Evolutionary conservation across 1,140 invertebrate species (phyloP), one percentile per base, ranked within the genome.

Genomic region (Conus ventricosus): DNA sequence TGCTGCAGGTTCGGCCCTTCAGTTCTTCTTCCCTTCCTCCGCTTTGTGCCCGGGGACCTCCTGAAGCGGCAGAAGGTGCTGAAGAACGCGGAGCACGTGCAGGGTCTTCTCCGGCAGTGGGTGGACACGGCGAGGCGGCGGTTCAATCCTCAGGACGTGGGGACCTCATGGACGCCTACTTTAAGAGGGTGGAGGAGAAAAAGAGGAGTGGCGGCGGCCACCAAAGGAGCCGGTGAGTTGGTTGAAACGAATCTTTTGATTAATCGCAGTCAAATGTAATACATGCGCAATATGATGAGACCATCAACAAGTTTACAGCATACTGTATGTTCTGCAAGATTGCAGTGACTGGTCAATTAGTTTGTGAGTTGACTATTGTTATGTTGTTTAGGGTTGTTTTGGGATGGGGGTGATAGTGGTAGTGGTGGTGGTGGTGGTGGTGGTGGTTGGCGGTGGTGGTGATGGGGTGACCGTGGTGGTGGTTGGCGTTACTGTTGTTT

Each of bases 111-210:
- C 17, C 63, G 81, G 55, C 55, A 25, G n/a, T 90, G 85, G 71
- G 85, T 93, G 23, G 88, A 90, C 6, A 85, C 90, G 15, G 91
- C 93, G 51, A 89, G 63, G 71, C 17, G 86, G 20, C 91, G 84
- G 20, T 91, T 92, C 53, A 89, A 93, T 85, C 84, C 89, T 20
- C 60, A 89, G 4, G 90, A 93, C 57, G 82, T 91, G 5, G 88
- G 57, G 92, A 94, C 84, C 91, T 93, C 55, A 92, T 93, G 51
- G 93, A 94, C 84, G 90, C 90, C 20, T 94, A 91, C 76, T 80
- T 93, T 5, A 85, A 90, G 63, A 90, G 88, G 75, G 83, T 91
- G 88, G 39, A 87, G 51, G 39, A 84, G 25, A 89, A 88, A 57
- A 78, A 57, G 60, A 60, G 87, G 67, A 8, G 67, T 71, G 67